Evolutionary conservation across 2,113 vertebrate genomes (phyloP).

Genomic region (Ginglymostoma cirratum): DNA sequence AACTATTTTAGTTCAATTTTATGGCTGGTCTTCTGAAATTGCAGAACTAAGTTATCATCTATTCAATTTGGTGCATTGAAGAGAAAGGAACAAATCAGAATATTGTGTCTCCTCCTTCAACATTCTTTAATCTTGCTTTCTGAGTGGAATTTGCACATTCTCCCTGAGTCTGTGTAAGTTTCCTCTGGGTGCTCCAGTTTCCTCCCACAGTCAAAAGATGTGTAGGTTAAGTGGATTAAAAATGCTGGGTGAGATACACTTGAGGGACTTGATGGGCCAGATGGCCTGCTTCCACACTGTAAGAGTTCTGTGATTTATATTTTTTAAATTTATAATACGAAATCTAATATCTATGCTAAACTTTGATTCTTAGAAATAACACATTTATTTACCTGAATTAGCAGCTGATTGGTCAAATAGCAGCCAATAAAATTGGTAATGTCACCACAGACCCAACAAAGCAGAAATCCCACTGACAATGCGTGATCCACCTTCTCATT

Average conservation of each 20-base stretch:
- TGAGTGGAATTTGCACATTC: no score
- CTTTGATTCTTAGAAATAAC: not conserved
- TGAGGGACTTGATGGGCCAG: no score
- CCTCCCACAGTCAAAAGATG: no score
- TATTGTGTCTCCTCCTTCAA: not conserved
- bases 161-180: no score
- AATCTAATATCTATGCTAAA: not conserved
- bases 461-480: slow-evolving; percentile 58
- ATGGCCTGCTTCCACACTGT: no score
- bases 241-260: no score
- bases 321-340: not conserved
- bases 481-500: slow-evolving; percentile 57
- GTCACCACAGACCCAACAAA: slow-evolving; percentile 57
- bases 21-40: not conserved
- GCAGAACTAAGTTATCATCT: not conserved
- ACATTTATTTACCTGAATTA: slow-evolving; percentile 53
- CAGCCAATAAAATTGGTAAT: slow-evolving; percentile 55
- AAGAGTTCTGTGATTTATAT: not conserved
- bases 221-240: no score
- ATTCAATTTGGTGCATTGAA: not conserved
- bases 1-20: not conserved
- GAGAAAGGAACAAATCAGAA: not conserved
- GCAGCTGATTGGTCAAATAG: slow-evolving; percentile 58
- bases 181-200: no score
- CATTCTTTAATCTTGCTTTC: not conserved